Evolutionary conservation across 2,888 invertebrate genomes (phyloP), one percentile per base, ranked within the genome.

Genomic region (Heteromurus nitidus): DNA sequence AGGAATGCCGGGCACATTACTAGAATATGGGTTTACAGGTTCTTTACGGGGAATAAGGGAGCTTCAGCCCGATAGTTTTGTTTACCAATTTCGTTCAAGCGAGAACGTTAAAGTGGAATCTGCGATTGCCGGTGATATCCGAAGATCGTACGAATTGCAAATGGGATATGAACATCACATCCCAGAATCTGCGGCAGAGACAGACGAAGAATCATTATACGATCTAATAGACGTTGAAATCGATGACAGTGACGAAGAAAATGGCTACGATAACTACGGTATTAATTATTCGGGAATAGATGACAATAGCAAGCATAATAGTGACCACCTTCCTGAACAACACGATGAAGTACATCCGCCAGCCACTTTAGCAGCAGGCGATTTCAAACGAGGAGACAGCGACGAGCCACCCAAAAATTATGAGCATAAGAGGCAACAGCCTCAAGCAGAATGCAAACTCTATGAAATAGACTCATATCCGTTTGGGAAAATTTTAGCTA

Each of bases 401-500:
- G 47, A 67, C 36, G 36, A 36, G 36, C 36, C 36, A 42, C 16
- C 62, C 24, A 13, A 62, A 47, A 72, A 72, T 11, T 28, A 3
- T 11, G 47, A 65, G 28, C 30, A 69, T 22, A 1, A 30, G 0
- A n/a, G n/a, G n/a, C n/a, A 53, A 50, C n/a, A 64, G 31, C 31
- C 62, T 11, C 55, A 65, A 50, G 50, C 68, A 3, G 75, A 73
- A 20, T 62, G 68, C 7, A 74, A 83, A 62, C 47, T 83, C 2
- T 77, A 74, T 22, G 83, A 83, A 79, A 82, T 82, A 79, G 68
- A 67, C 18, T n/a, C 62, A 1, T 50, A 67, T 30, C 11, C 30
- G 13, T 73, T 20, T 13, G 44, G 69, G 20, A 75, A 65, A 28
- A 24, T 20, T 9, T 24, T 68, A 5, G 22, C 44, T 13, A 55